Evolutionary conservation across 35 echinoderm and acorn worm genomes (phyloP).

Genomic region (Eucidaris tribuloides): DNA sequence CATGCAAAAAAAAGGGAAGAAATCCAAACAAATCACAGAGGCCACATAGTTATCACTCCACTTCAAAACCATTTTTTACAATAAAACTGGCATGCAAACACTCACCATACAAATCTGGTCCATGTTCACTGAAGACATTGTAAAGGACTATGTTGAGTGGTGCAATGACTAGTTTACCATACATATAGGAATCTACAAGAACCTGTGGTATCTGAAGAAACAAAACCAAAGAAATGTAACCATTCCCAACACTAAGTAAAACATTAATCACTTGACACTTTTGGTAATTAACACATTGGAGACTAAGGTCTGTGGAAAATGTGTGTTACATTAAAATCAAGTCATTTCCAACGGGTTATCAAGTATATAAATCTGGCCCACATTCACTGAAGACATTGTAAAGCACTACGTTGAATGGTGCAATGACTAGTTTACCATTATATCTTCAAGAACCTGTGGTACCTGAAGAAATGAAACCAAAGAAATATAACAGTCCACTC

Average conservation of each 20-base stretch:
- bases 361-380: constrained; percentile 92
- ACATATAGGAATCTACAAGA: constrained; percentile 69
- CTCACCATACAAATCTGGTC: constrained; percentile 96
- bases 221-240: constrained; percentile 6
- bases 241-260: neutral
- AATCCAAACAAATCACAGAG: neutral
- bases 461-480: constrained; percentile 41
- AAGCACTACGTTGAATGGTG: constrained; percentile 88
- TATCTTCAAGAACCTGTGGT: constrained; percentile 73
- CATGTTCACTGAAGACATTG: constrained; percentile 98
- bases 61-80: neutral
- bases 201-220: constrained; percentile 71
- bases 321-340: too few species aligned
- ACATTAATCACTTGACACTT: neutral
- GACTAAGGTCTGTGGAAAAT: too few species aligned
- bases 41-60: neutral
- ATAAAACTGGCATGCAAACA: too few species aligned
- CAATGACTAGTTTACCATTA: constrained; percentile 94
- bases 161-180: constrained; percentile 94
- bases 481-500: neutral
- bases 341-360: too few species aligned
- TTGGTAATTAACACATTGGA: neutral
- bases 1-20: neutral
- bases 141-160: constrained; percentile 96
- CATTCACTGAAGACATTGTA: constrained; percentile 98